Evolutionary conservation across 64 coral and sea anemone genomes (phyloP), one percentile per base, ranked within the genome.

Genomic region (Cladopsammia gracilis): DNA sequence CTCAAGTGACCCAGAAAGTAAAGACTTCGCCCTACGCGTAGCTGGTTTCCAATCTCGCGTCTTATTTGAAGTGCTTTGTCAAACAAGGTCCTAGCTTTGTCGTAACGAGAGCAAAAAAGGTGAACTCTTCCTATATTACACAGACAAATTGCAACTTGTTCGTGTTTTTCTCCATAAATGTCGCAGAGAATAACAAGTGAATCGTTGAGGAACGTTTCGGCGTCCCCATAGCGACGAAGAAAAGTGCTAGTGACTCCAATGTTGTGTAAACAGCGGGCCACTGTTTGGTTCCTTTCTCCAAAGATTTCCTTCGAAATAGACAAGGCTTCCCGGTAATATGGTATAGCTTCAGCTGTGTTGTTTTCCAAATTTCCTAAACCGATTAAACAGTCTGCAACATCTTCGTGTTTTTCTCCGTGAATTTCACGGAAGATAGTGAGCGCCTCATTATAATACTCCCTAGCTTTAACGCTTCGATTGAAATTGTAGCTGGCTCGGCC

Each of bases 111-210:
- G n/a, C 75, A 25, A 48, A 24, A n/a, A 0, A 77, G 10, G 49
- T 54, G 75, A 23, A 77, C 18, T 77, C 75, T 53, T 12, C 75
- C 75, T 19, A 77, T 54, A 54, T 77, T 77, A 16, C 18, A 49
- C 22, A 77, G 54, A 54, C 16, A 24, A 56, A 77, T 77, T 57
- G 48, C 75, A 2, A 54, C 49, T 12, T 13, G 18, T 54, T 77
- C 75, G 16, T 77, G 48, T 44, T 54, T 52, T 56, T 77, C 48
- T 77, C 75, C 75, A 57, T 19, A 77, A 77, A 77, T 77, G 20
- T 77, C 75, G 0, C 49, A 54, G 22, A 52, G 75, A 6, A 77
- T 22, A 10, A 47, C 19, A 54, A 76, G 73, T 22, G 73, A 46
- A 7, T 76, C 73, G 7, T 76, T 42, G 0, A 52, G 48, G 47